Percentiles rank a stretch among this genome's conserved stretches.
phyloP scores from a whole-genome alignment of 2,888 invertebrate species.

The Andrena chrysosceles region DNA sequence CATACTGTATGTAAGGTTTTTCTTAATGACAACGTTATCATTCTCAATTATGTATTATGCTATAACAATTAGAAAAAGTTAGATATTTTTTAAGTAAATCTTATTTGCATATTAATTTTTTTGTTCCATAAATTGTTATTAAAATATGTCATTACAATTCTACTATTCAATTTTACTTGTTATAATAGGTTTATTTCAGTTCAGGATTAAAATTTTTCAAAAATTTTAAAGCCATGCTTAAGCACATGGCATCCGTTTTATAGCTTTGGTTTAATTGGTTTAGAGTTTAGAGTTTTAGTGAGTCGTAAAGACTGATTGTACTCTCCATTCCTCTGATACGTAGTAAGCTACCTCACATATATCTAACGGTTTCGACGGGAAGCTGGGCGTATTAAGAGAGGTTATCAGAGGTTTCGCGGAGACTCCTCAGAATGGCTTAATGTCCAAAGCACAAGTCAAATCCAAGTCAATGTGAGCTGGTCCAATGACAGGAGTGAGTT shows the following conservation, averaged over 20 bases:
- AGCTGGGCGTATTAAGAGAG: constrained; percentile 10
- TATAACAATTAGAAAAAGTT: too few species aligned
- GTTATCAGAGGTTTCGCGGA: constrained; percentile 6
- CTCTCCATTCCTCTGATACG: neutral
- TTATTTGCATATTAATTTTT: too few species aligned
- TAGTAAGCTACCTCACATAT: neutral
- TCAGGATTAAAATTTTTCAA: neutral
- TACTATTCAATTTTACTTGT: too few species aligned
- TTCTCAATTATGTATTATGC: too few species aligned
- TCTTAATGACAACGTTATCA: too few species aligned
- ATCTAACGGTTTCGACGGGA: neutral
- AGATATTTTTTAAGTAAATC: too few species aligned
- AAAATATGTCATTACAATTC: too few species aligned
- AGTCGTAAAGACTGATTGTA: constrained; percentile 16
- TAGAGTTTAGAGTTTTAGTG: constrained; percentile 4
- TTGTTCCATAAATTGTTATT: too few species aligned
- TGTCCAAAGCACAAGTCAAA: constrained; percentile 12
- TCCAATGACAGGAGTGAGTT: neutral
- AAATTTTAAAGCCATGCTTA: neutral
- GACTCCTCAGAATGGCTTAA: constrained; percentile 9
- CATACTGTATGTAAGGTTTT: neutral
- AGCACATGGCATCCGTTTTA: neutral
- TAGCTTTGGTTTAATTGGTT: too few species aligned
- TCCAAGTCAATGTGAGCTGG: neutral
- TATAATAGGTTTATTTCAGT: too few species aligned